Evolutionary conservation across 2,888 invertebrate species (phyloP).

Genomic region (Ectropis crepuscularia): DNA sequence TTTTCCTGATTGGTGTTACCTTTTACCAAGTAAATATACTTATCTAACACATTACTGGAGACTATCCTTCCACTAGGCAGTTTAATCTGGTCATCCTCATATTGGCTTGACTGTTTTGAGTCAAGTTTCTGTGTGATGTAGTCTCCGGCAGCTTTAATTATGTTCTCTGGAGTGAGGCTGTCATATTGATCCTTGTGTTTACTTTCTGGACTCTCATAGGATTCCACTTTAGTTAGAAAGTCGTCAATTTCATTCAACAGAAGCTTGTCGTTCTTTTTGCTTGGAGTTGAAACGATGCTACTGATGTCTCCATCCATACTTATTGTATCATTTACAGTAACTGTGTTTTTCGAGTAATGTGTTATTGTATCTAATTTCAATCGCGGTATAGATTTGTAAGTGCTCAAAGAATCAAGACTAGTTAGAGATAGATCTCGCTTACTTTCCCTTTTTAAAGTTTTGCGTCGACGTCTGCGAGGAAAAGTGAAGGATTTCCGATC

Average conservation of each 20-base stretch:
- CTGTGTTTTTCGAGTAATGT: constrained; percentile 25
- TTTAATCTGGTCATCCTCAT: constrained; percentile 55
- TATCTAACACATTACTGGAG: constrained; percentile 68
- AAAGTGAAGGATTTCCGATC: constrained; percentile 74
- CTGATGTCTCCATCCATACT: constrained; percentile 81
- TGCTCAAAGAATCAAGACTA: constrained; percentile 61
- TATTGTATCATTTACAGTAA: constrained; percentile 38
- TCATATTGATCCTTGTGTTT: constrained; percentile 57
- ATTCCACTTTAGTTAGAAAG: constrained; percentile 76
- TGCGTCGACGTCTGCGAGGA: constrained; percentile 71
- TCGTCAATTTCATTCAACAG: constrained; percentile 80
- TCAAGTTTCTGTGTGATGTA: constrained; percentile 71
- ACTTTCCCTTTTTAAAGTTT: constrained; percentile 51
- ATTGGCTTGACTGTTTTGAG: constrained; percentile 43
- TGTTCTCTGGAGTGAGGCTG: constrained; percentile 61
- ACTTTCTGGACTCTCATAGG: constrained; percentile 71
- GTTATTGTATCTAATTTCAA: constrained; percentile 49
- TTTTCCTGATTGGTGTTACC: constrained; percentile 54
- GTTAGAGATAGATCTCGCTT: constrained; percentile 63
- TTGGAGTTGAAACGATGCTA: constrained; percentile 76
- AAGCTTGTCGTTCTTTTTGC: constrained; percentile 75
- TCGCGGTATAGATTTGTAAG: constrained; percentile 50
- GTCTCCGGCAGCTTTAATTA: constrained; percentile 74
- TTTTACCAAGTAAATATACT: constrained; percentile 78
- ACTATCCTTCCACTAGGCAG: constrained; percentile 70